Evolutionary conservation across 2,113 vertebrate genomes (phyloP), one percentile per base, ranked within the genome.

Genomic region (Alectura lathami): DNA sequence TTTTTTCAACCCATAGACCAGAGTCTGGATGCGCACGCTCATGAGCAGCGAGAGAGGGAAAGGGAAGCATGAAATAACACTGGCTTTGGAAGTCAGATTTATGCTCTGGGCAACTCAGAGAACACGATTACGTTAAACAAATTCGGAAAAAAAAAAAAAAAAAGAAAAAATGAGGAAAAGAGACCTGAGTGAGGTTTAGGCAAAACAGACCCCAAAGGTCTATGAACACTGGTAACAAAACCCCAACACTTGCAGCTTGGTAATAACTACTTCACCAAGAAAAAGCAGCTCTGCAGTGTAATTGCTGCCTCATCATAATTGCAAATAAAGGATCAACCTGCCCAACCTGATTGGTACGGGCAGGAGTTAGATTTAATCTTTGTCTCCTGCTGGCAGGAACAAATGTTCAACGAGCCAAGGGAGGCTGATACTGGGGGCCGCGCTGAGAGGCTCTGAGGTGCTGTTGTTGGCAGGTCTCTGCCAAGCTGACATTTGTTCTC

Each of bases 281-380:
- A 43, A 90, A 89, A 85, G 78, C n/a, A 89, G 48, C n/a, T 69
- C 0, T 2, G 16, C 42, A 89, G 43, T 30, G 3, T 51, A 83
- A 91, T 47, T 64, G 68, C 68, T 73, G 29, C 67, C 45, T 92
- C 92, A 43, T 62, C 62, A 13, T 60, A 75, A 88, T 22, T 88
- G 57, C 54, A 91, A 88, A 89, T 50, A 43, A 94, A 90, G 50
- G 63, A 64, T 83, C 42, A 64, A 66, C 93, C 77, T 73, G 51
- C 66, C 67, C 63, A 74, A 54, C 86, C 83, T 82, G 66, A 75
- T 45, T 82, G 63, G 90, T 16, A 26, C 62, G 13, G 68, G 48
- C 36, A 92, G 51, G 50, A 77, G 18, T 47, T 38, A 72, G 77
- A 79, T 91, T 85, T 69, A 62, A 89, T 79, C 63, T 91, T 40